Evolutionary conservation across 2,888 invertebrate genomes (phyloP).

Genomic region (Ceriagrion tenellum): DNA sequence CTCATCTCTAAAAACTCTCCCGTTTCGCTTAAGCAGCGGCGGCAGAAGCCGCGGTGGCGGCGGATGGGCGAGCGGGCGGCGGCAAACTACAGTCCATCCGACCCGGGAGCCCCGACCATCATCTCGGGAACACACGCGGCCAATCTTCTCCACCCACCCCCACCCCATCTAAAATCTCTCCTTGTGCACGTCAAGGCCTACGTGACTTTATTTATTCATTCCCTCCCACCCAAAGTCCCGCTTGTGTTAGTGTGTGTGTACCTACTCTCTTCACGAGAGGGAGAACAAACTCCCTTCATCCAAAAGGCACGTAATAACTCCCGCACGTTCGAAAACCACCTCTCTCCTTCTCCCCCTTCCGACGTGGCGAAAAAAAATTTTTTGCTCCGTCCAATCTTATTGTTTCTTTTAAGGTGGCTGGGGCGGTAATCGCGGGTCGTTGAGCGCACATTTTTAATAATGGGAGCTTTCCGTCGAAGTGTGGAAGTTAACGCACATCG

Average conservation of each 20-base stretch:
- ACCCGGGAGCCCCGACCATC: not conserved
- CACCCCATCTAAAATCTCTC: not conserved
- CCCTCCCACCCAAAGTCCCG: not conserved
- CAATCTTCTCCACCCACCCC: not conserved
- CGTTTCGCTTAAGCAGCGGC: not conserved
- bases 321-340: not conserved
- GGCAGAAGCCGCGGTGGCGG: not conserved
- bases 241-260: too few relatives aligned
- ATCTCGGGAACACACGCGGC: too few relatives aligned
- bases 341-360: too few relatives aligned
- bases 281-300: not conserved
- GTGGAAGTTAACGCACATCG: too few relatives aligned
- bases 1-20: not conserved
- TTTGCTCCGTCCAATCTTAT: not conserved
- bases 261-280: too few relatives aligned
- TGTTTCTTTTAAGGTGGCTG: not conserved
- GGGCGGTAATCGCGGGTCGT: too few relatives aligned
- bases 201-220: slow-evolving; percentile 36
- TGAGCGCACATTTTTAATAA: too few relatives aligned
- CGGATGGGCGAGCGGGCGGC: too few relatives aligned
- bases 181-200: slow-evolving; percentile 10
- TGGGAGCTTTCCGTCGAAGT: too few relatives aligned
- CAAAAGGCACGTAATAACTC: slow-evolving; percentile 9
- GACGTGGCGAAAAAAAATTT: not conserved
- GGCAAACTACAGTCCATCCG: too few relatives aligned